Base-by-base conservation (phyloP, 2,113 vertebrate genomes). In the Falcunculus frontatus region DNA sequence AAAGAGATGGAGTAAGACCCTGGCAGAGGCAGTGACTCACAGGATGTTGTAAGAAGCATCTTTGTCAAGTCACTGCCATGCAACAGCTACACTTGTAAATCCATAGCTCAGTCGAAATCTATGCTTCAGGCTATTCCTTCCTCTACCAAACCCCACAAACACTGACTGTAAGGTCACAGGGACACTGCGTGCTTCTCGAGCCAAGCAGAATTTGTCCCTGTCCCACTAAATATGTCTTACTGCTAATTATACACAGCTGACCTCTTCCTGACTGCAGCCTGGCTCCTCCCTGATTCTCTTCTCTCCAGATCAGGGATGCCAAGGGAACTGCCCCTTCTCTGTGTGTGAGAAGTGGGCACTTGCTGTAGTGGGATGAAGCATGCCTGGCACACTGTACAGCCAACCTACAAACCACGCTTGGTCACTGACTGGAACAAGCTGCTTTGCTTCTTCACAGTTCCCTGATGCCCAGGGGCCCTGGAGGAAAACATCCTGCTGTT, bases 211-310 rank as follows among this genome's bases (percentile, higher is more conserved):
- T 85, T 56, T 79, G 41, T 82, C 53, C 17, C 59, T 30, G 29
- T 55, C 55, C 29, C 64, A 81, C 30, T n/a, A 46, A 56, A 25
- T 35, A 11, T 10, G 8, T 19, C 60, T 81, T 33, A 37, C 33
- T 81, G 84, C 47, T 89, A 73, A 81, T 30, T 30, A 49, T 20
- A 77, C 15, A 46, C 12, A 84, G 29, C 56, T 64, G 49, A 72
- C 10, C 32, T 98, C 97, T 37, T 94, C 84, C 82, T 21, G 67
- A 56, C 19, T 33, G 77, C 82, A 91, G 75, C 49, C 41, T 83
- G 87, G 44, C 88, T 85, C 50, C 53, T 39, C 3, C 9, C 32
- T 20, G 7, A 39, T 39, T 56, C 44, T 88, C 80, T 20, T 16
- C 4, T 18, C 22, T 44, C 52, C 60, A 67, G 49, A 46, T 50